A percentile compares a stretch with the other conserved stretches of the same genome.
Evolutionary conservation across 2,888 invertebrate genomes (phyloP).

Genomic region (Torymus texanus): DNA sequence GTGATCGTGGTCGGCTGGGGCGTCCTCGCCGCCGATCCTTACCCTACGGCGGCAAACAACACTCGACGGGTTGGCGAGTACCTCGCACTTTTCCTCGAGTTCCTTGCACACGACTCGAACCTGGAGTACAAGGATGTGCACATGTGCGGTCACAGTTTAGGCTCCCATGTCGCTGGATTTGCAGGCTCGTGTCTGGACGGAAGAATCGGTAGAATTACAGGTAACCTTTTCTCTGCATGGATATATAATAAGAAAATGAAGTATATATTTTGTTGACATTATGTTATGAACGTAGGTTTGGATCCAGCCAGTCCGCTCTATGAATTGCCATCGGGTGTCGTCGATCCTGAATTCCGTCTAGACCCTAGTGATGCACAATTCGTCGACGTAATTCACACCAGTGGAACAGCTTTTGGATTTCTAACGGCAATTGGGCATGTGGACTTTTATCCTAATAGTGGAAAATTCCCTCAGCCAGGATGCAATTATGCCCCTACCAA

Average conservation of each 20-base stretch:
- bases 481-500: conserved; percentile 74
- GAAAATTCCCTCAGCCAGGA: conserved; percentile 82
- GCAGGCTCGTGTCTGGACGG: conserved; percentile 65
- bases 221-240: conserved; percentile 61
- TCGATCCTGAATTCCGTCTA: conserved; percentile 75
- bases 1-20: conserved; percentile 71
- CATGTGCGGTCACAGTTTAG: conserved; percentile 72
- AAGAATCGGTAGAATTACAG: conserved; percentile 75
- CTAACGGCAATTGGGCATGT: conserved; percentile 80
- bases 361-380: conserved; percentile 84
- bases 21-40: conserved; percentile 63
- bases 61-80: conserved; percentile 67
- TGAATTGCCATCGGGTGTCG: conserved; percentile 71
- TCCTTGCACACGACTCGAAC: conserved; percentile 67
- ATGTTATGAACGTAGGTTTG: conserved; percentile 62
- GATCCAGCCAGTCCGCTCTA: conserved; percentile 85
- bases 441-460: conserved; percentile 87
- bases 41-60: conserved; percentile 67
- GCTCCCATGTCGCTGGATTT: conserved; percentile 72
- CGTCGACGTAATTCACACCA: conserved; percentile 85
- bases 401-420: conserved; percentile 81
- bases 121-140: conserved; percentile 70
- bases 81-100: conserved; percentile 66
- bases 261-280: too few relatives aligned
- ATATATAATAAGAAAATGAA: too few relatives aligned